Evolutionary conservation across 2,888 invertebrate species (phyloP).

Genomic region (Scaeva pyrastri): DNA sequence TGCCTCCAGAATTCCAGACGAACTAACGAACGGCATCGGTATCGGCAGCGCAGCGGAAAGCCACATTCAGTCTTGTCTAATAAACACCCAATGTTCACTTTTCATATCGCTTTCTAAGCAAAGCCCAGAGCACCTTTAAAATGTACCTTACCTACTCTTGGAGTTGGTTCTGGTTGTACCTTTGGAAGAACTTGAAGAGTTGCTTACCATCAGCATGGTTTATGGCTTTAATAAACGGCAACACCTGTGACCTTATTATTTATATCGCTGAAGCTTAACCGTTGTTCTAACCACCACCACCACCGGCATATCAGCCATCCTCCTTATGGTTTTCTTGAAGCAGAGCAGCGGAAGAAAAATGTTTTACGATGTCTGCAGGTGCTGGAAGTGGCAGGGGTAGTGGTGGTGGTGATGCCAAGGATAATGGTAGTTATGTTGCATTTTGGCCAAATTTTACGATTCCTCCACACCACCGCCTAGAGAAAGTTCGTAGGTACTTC

Average conservation of each 20-base stretch:
- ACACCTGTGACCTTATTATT: conserved; percentile 75
- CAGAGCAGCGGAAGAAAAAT: conserved; percentile 27
- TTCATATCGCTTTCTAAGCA: conserved; percentile 50
- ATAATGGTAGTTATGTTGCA: conserved; percentile 28
- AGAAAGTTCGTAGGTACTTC: background rate
- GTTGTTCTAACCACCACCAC: conserved; percentile 26
- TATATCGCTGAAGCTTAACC: conserved; percentile 57
- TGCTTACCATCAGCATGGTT: conserved; percentile 71
- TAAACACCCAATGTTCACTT: conserved; percentile 75
- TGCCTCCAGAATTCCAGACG: too few relatives aligned
- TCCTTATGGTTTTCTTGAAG: background rate
- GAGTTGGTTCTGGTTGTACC: too few relatives aligned
- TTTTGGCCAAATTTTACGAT: conserved; percentile 44
- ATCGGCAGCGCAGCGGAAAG: conserved; percentile 41
- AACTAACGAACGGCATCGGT: background rate
- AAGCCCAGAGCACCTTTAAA: conserved; percentile 7
- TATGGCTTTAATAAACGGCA: conserved; percentile 75
- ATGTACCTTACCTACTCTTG: background rate
- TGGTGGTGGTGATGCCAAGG: too few relatives aligned
- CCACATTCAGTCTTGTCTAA: conserved; percentile 65
- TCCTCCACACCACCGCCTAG: conserved; percentile 3
- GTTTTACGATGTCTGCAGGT: conserved; percentile 66
- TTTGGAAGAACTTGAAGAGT: conserved; percentile 57
- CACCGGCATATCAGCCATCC: too few relatives aligned
- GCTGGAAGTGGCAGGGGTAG: background rate